phyloP scores from a whole-genome alignment of 2,888 invertebrate genomes.

The Cenopis cana region DNA sequence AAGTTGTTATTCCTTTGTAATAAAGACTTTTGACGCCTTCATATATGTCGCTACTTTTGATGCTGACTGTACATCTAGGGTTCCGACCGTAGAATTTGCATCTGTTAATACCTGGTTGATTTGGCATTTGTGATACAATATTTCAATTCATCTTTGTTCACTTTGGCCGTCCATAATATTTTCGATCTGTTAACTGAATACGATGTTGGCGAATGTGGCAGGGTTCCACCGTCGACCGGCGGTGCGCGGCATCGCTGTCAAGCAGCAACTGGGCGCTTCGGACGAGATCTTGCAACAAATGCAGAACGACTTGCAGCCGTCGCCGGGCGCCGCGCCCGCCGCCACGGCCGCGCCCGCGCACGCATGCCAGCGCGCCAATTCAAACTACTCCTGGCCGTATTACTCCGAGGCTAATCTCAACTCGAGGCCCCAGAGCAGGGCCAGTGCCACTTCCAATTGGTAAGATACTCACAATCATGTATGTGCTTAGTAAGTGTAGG shows the following conservation, averaged over 20 bases:
- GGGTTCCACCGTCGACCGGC: constrained; percentile 94
- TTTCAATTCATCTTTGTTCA: too few relatives aligned
- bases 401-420: constrained; percentile 86
- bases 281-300: constrained; percentile 93
- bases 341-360: constrained; percentile 64
- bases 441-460: constrained; percentile 74
- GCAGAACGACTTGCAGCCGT: constrained; percentile 87
- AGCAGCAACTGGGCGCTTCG: constrained; percentile 93
- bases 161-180: too few relatives aligned
- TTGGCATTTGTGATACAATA: too few relatives aligned
- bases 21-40: too few relatives aligned
- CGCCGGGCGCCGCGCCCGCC: constrained; percentile 56
- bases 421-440: constrained; percentile 74
- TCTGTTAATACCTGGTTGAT: too few relatives aligned
- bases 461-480: constrained; percentile 43
- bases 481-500: too few relatives aligned
- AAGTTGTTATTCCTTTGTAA: too few relatives aligned
- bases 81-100: too few relatives aligned
- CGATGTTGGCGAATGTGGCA: constrained; percentile 47
- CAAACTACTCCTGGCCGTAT: constrained; percentile 87
- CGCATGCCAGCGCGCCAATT: constrained; percentile 71
- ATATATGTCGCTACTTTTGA: too few relatives aligned
- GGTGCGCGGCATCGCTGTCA: constrained; percentile 91
- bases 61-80: too few relatives aligned
- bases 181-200: too few relatives aligned